These are phyloP conservation scores for Penaeus japonicus DNA, from an alignment of 1,140 invertebrate genomes.

Conservation along the genomic window DNA sequence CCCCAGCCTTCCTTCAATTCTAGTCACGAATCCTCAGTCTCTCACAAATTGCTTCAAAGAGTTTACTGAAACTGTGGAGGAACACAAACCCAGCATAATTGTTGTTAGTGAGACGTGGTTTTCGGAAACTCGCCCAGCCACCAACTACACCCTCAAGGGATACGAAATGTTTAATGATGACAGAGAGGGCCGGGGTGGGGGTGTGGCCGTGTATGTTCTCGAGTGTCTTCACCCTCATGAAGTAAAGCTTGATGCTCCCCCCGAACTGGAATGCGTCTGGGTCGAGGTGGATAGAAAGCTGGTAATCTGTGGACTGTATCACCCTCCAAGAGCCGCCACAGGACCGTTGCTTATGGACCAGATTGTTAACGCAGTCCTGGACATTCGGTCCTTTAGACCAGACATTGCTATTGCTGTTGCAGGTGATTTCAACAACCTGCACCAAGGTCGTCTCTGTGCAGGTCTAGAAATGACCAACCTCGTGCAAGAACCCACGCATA, in stretches of 20 bases:
- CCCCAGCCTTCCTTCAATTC: slow-evolving; percentile 29
- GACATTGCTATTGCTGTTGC: slow-evolving; percentile 38
- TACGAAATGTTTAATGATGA: slow-evolving; percentile 57
- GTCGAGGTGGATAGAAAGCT: slow-evolving; percentile 36
- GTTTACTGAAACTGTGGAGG: slow-evolving; percentile 26
- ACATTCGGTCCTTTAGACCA: slow-evolving; percentile 31
- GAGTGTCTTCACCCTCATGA: slow-evolving; percentile 16
- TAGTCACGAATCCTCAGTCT: slow-evolving; percentile 57
- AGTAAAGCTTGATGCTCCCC: slow-evolving; percentile 42
- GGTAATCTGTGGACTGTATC: slow-evolving; percentile 51
- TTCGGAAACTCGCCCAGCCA: slow-evolving; percentile 43
- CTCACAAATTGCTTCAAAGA: slow-evolving; percentile 57
- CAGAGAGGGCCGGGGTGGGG: slow-evolving; percentile 53
- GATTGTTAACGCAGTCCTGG: slow-evolving; percentile 54
- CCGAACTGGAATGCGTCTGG: slow-evolving; percentile 56
- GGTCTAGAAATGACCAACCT: slow-evolving; percentile 51
- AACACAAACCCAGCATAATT: slow-evolving; percentile 43
- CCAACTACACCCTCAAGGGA: slow-evolving; percentile 18
- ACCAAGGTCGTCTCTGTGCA: slow-evolving; percentile 46
- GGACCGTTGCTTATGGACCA: slow-evolving; percentile 56
- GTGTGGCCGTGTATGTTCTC: slow-evolving; percentile 52
- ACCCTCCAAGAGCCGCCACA: slow-evolving; percentile 54
- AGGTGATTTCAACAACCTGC: slow-evolving; percentile 57
- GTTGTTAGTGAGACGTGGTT: slow-evolving; percentile 58
- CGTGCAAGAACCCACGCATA: slow-evolving; percentile 57